Evolutionary conservation across 2,797 vertebrate species (phyloP).

Genomic region (Sebastes hopkinsi): DNA sequence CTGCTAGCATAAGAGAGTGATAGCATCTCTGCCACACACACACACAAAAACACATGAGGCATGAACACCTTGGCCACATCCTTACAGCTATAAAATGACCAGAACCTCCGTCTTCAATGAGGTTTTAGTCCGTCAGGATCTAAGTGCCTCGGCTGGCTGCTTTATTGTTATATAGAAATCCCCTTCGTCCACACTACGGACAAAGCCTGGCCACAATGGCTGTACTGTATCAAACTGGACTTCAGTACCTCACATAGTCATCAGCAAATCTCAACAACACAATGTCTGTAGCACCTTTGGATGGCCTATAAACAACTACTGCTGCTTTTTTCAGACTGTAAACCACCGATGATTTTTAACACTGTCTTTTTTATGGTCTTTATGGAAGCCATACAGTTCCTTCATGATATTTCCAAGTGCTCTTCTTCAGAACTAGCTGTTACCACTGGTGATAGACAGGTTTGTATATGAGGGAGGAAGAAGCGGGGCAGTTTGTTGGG

Average conservation of each 20-base stretch:
- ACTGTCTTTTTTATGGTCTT: constrained; percentile 30
- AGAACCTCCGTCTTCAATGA: constrained; percentile 29
- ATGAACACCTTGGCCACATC: constrained; percentile 32
- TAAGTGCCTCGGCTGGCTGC: constrained; percentile 63
- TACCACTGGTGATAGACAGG: constrained; percentile 36
- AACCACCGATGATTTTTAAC: constrained; percentile 5
- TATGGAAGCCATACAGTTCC: constrained; percentile 52
- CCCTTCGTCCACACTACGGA: constrained; percentile 42
- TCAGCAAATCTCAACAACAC: constrained; percentile 46
- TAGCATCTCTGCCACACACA: constrained; percentile 10
- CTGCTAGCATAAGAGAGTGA: constrained; percentile 82
- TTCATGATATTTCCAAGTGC: constrained; percentile 60
- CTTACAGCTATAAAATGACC: constrained; percentile 30
- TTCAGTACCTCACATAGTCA: constrained; percentile 48
- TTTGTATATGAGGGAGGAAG: constrained; percentile 16
- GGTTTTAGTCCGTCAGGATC: constrained; percentile 39
- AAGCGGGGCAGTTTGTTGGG: constrained; percentile 1
- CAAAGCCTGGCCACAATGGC: constrained; percentile 41
- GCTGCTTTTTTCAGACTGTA: constrained; percentile 49
- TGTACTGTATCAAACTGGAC: constrained; percentile 61
- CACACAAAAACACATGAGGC: constrained; percentile 28
- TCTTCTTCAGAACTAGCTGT: constrained; percentile 59
- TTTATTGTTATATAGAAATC: constrained; percentile 36
- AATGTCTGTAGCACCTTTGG: constrained; percentile 29
- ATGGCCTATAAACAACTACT: constrained; percentile 43